Percentiles rank a stretch among this genome's conserved stretches.
These are phyloP conservation scores for Operophtera brumata DNA, from an alignment of 2,888 invertebrate genomes.

Conservation along the genomic window DNA sequence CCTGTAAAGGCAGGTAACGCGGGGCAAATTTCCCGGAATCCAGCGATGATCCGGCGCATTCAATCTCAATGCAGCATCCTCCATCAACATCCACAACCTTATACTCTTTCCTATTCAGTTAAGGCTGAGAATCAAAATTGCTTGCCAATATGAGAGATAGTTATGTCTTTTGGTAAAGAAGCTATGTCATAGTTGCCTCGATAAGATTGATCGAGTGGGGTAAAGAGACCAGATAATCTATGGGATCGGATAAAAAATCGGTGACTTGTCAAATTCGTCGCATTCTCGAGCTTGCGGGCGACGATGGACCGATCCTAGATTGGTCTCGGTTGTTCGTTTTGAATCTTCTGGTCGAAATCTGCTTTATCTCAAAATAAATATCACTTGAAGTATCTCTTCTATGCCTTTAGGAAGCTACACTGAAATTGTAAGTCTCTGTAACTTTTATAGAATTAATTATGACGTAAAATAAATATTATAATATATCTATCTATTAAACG, in stretches of 20 bases:
- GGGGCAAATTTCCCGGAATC: slow-evolving; percentile 80
- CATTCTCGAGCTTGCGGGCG: slow-evolving; percentile 64
- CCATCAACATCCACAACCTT: slow-evolving; percentile 38
- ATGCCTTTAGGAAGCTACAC: not conserved
- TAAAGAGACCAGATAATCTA: slow-evolving; percentile 76
- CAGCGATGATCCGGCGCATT: slow-evolving; percentile 77
- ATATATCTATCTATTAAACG: too few species aligned
- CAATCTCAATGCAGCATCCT: slow-evolving; percentile 54
- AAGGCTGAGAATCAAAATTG: slow-evolving; percentile 33
- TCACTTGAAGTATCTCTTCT: not conserved
- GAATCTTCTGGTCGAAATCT: slow-evolving; percentile 19
- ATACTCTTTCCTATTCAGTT: slow-evolving; percentile 19
- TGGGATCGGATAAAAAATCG: slow-evolving; percentile 67
- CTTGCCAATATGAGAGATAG: not conserved
- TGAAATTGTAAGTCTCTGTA: not conserved
- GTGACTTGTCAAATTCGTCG: slow-evolving; percentile 80
- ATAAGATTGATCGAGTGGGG: slow-evolving; percentile 81
- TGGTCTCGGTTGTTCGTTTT: slow-evolving; percentile 51
- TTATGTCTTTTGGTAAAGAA: slow-evolving; percentile 41
- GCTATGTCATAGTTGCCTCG: slow-evolving; percentile 59
- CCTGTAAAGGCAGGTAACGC: slow-evolving; percentile 78
- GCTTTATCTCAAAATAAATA: not conserved
- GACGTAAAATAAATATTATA: too few species aligned
- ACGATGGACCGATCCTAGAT: slow-evolving; percentile 52
- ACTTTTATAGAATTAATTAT: too few species aligned